Evolutionary conservation across 2,797 vertebrate genomes (phyloP), one percentile per base, ranked within the genome.

Genomic region (Percopsis omiscomaycus): DNA sequence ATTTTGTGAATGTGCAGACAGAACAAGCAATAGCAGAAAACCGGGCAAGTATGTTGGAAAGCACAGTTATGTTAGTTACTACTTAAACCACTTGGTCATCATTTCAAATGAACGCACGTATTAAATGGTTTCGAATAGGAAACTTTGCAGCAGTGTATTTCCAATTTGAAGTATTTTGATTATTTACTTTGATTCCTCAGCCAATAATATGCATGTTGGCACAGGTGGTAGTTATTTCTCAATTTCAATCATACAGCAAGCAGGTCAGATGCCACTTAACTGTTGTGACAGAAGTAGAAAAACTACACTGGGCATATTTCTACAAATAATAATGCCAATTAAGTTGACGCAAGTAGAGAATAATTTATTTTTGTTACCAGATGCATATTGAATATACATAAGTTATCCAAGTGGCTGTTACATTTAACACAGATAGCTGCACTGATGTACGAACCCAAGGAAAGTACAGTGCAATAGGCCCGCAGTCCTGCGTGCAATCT

Each of bases 171-270:
- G 14, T 47, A n/a, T 47, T 12, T 12, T 14, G 10, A 12, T 55
- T 48, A n/a, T 37, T 42, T 28, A 53, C 48, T 42, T 15, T 28
- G 16, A 56, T 59, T 44, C 64, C 66, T 59, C 58, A 50, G 45
- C 32, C 49, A 52, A 50, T 37, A 37, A 37, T 22, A 22, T 22
- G 22, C 22, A 27, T 2, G 27, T 4, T 69, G 37, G 59, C 30
- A 61, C 50, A 45, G 29, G 32, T 56, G 42, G 49, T 46, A 67
- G 42, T 53, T 5, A 37, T 1, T 57, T 27, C 53, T 1, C 56
- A 44, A 55, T 63, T 6, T 59, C 9, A 52, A 22, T 22, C 73
- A 66, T 78, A 68, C 80, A 81, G 69, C 60, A 73, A 75, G 77
- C 74, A 15, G 10, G 59, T 74, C 59, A 68, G 44, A 72, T 1